Conservation (phyloP, 1,140 invertebrate species). For the Danaus plexippus region DNA sequence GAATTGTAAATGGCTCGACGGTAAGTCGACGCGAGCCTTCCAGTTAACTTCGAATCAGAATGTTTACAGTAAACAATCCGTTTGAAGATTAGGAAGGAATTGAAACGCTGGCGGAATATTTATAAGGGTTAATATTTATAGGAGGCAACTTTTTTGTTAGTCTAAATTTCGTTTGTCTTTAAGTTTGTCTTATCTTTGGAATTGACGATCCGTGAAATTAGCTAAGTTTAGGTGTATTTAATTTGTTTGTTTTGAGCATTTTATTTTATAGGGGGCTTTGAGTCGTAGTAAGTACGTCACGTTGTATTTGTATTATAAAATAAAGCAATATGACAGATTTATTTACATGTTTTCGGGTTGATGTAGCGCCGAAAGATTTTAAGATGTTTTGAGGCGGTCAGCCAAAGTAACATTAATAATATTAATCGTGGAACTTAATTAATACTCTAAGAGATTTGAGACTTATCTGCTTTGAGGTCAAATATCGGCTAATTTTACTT, state of each 20-base stretch:
- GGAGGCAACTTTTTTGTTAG: slow-evolving; percentile 17
- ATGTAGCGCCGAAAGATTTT: too few relatives aligned
- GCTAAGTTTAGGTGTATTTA: slow-evolving; percentile 20
- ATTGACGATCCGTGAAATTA: slow-evolving; percentile 32
- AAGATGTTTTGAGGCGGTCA: too few relatives aligned
- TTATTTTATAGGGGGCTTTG: not conserved
- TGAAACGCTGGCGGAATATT: slow-evolving; percentile 53
- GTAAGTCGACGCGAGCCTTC: slow-evolving; percentile 40
- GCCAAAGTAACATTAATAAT: too few relatives aligned
- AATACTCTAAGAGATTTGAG: too few relatives aligned
- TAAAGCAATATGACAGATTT: too few relatives aligned
- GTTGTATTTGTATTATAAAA: too few relatives aligned
- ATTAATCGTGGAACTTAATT: too few relatives aligned
- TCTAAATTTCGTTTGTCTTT: slow-evolving; percentile 31
- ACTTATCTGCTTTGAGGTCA: too few relatives aligned
- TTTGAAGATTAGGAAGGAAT: slow-evolving; percentile 63
- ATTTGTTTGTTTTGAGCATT: slow-evolving; percentile 5
- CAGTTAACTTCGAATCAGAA: slow-evolving; percentile 62
- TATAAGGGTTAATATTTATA: slow-evolving; percentile 52
- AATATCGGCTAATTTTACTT: too few relatives aligned
- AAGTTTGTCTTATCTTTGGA: slow-evolving; percentile 34
- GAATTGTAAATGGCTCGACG: slow-evolving; percentile 51
- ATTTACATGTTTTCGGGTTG: too few relatives aligned
- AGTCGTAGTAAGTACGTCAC: too few relatives aligned
- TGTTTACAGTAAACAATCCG: slow-evolving; percentile 67